Percentiles rank a stretch among this genome's conserved stretches.
phyloP scores from a whole-genome alignment of 2,113 vertebrate species.

The Syrmaticus mikado region DNA sequence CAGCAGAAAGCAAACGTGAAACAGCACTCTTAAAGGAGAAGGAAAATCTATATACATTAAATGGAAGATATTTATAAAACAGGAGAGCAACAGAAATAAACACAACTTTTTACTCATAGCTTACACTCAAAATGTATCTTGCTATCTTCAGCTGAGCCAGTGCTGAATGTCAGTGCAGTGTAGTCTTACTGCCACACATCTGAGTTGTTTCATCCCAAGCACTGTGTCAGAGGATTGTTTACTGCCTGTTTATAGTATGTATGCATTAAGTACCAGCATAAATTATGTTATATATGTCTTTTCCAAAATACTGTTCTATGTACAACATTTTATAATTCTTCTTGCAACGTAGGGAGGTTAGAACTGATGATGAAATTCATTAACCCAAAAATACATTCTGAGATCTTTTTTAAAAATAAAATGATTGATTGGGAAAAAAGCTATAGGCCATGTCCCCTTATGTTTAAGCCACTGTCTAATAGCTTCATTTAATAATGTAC shows the following conservation, averaged over 20 bases:
- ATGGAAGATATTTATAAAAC: neutral
- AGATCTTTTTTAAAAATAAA: neutral
- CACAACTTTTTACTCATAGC: neutral
- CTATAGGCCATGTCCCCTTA: neutral
- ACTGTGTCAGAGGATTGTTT: neutral
- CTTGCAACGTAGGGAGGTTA: neutral
- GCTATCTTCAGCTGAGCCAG: neutral
- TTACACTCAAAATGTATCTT: neutral
- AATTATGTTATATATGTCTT: neutral
- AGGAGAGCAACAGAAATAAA: neutral
- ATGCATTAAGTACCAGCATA: neutral
- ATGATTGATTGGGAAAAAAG: neutral
- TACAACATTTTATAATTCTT: neutral
- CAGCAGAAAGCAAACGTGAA: neutral
- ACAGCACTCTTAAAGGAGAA: neutral
- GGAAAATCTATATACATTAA: neutral
- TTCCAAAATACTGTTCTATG: neutral
- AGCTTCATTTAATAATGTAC: neutral
- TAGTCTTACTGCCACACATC: neutral
- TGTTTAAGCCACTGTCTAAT: neutral
- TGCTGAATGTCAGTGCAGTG: neutral
- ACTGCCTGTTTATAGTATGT: neutral
- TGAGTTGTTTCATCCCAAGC: slow-evolving; percentile 19
- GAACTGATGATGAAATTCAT: neutral
- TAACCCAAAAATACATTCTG: neutral